Evolutionary conservation across 2,113 vertebrate species (phyloP), one percentile per base, ranked within the genome.

Genomic region (Carlito syrichta): DNA sequence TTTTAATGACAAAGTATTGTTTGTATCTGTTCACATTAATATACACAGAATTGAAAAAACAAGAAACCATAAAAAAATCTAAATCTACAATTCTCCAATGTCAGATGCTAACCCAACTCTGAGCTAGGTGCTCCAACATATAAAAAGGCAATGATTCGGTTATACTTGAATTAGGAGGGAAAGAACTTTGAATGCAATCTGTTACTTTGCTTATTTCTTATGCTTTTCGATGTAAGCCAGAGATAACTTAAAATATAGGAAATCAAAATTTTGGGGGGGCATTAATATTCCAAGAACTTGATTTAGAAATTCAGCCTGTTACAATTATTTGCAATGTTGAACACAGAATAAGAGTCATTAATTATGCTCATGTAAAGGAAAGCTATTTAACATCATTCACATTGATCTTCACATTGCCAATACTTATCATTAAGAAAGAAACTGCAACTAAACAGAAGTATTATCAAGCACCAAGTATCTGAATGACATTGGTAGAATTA

Each of bases 181-280:
- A 62, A 96, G 94, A 89, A 96, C 63, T 94, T 60, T 58, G 45
- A 92, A 63, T 38, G 11, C 17, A 92, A 96, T 96, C 89, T 96
- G 89, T 97, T 97, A 96, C 89, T 96, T 85, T 96, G 82, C 85
- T 98, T 92, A 96, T 96, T 95, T 97, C 86, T 77, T 52, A 43
- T 83, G 32, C 79, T 89, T 97, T 86, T 97, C 93, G 97, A 4
- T 25, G 74, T 0, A 2, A 98, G 88, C 69, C 89, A 52, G 32
- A 63, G 83, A 89, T 97, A 96, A 98, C 91, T 97, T 97, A 98
- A 97, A 98, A 98, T 96, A 96, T 52, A 98, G 93, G 90, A 97
- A 98, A 96, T 95, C 96, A 98, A 98, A 97, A 89, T 30, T 86
- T 68, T 50, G 76, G 86, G 82, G 95, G 95, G 13, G 86, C 52